Percentiles rank a stretch among this genome's conserved stretches.
Conservation (phyloP, 2,888 invertebrate genomes). For the Drosophila leonis region DNA sequence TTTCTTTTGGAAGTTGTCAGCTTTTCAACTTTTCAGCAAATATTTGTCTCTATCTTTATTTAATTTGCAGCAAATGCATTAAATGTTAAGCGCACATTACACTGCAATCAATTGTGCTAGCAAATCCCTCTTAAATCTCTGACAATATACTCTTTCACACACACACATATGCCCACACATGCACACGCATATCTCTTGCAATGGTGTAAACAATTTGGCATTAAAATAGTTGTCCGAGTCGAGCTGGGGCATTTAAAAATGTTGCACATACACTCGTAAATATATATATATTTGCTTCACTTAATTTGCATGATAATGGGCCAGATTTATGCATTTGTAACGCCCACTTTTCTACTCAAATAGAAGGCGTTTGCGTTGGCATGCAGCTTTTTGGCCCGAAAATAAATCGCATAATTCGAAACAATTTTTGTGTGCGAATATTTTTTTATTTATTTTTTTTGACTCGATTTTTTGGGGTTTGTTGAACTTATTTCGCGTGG, state of each 20-base stretch:
- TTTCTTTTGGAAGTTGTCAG: not conserved
- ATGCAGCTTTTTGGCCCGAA: constrained; percentile 41
- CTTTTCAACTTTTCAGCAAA: constrained; percentile 9
- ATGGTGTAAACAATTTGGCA: constrained; percentile 51
- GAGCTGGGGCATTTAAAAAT: constrained; percentile 46
- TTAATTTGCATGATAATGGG: constrained; percentile 70
- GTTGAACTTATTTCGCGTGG: constrained; percentile 63
- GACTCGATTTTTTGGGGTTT: constrained; percentile 53
- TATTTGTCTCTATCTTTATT: constrained; percentile 1
- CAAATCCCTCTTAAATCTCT: constrained; percentile 5
- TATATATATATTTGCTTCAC: constrained; percentile 35
- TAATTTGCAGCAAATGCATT: not conserved
- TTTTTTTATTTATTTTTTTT: constrained; percentile 13
- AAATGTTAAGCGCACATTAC: constrained; percentile 9
- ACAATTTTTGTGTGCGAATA: constrained; percentile 53
- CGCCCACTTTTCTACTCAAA: constrained; percentile 48
- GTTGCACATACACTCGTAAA: constrained; percentile 23
- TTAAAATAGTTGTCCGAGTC: constrained; percentile 43
- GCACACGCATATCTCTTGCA: constrained; percentile 9
- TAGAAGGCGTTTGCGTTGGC: constrained; percentile 24
- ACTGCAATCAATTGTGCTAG: constrained; percentile 12
- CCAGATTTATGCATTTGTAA: constrained; percentile 56
- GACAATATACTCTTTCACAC: constrained; percentile 6
- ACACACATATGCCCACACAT: not conserved
- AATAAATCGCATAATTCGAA: constrained; percentile 72